These are phyloP conservation scores for Dicaeum eximium DNA, from an alignment of 2,113 vertebrate species.

Conservation along the genomic window DNA sequence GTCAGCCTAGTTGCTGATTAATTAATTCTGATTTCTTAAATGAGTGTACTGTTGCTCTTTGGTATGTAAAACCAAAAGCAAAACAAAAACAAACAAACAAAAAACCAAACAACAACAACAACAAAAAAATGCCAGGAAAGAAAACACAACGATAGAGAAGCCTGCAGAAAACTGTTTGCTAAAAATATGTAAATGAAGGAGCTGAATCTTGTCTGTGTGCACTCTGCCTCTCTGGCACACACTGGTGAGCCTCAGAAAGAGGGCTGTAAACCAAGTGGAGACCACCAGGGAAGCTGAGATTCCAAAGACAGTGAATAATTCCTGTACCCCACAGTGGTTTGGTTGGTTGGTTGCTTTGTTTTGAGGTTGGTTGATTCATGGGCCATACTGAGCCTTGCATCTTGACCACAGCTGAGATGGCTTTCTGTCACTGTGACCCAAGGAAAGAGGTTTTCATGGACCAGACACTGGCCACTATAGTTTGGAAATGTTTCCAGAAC, in stretches of 20 bases:
- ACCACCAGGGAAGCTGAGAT: background rate
- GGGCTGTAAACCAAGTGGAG: background rate
- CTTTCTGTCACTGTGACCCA: background rate
- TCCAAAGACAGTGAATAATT: background rate
- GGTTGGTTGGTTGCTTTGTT: background rate
- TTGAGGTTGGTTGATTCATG: background rate
- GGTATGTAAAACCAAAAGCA: background rate
- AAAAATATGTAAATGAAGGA: background rate
- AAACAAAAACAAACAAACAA: background rate
- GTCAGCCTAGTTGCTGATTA: background rate
- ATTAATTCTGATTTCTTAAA: background rate
- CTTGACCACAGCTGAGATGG: background rate
- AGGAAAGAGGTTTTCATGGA: background rate
- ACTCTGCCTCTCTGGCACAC: background rate
- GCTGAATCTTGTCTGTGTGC: background rate
- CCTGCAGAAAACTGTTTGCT: background rate
- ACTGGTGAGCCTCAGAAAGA: background rate
- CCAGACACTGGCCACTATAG: background rate
- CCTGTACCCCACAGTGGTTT: accelerated
- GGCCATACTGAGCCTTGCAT: background rate
- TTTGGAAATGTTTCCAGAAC: background rate
- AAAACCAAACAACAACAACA: background rate
- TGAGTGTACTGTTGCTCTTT: background rate
- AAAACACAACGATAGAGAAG: background rate
- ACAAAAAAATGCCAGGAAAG: background rate